A percentile compares a stretch with the other conserved stretches of the same genome.
phyloP scores from a whole-genome alignment of 2,888 invertebrate species.

The Mythimna impura region DNA sequence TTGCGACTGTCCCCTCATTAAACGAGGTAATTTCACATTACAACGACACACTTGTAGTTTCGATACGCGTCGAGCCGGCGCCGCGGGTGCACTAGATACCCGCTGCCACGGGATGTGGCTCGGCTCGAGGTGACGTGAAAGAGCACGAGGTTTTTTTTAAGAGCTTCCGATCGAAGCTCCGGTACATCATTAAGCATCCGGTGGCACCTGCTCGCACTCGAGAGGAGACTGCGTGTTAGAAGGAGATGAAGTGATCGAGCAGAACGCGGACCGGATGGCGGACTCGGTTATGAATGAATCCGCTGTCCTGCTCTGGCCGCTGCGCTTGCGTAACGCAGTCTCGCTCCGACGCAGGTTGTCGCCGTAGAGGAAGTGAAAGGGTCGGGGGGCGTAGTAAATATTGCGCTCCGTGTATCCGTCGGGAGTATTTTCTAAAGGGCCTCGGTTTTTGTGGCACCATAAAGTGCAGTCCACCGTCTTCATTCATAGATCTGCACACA shows the following conservation, averaged over 20 bases:
- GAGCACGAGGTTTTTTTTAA: slow-evolving; percentile 80
- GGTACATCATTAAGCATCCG: slow-evolving; percentile 84
- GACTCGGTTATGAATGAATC: slow-evolving; percentile 90
- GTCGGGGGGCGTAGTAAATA: slow-evolving; percentile 90
- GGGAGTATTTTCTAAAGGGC: slow-evolving; percentile 83
- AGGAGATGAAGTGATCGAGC: slow-evolving; percentile 89
- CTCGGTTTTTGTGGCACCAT: slow-evolving; percentile 83
- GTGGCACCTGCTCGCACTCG: slow-evolving; percentile 89
- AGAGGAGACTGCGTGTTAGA: slow-evolving; percentile 85
- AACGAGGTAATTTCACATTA: slow-evolving; percentile 72
- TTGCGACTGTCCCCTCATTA: slow-evolving; percentile 84
- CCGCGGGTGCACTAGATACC: slow-evolving; percentile 63
- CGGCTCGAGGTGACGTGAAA: slow-evolving; percentile 72
- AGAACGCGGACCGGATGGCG: slow-evolving; percentile 89
- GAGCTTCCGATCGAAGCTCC: slow-evolving; percentile 86
- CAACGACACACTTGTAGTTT: slow-evolving; percentile 72
- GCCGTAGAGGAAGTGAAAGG: slow-evolving; percentile 90
- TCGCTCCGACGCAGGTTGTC: slow-evolving; percentile 87
- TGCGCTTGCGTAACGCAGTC: slow-evolving; percentile 74
- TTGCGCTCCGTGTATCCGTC: slow-evolving; percentile 84
- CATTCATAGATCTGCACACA: slow-evolving; percentile 82
- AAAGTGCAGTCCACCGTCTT: slow-evolving; percentile 79
- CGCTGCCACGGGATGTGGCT: slow-evolving; percentile 65
- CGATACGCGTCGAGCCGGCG: slow-evolving; percentile 60
- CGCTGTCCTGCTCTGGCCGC: slow-evolving; percentile 80